Base-by-base conservation (phyloP, 2,113 vertebrate species). In the Nothoprocta pentlandii region DNA sequence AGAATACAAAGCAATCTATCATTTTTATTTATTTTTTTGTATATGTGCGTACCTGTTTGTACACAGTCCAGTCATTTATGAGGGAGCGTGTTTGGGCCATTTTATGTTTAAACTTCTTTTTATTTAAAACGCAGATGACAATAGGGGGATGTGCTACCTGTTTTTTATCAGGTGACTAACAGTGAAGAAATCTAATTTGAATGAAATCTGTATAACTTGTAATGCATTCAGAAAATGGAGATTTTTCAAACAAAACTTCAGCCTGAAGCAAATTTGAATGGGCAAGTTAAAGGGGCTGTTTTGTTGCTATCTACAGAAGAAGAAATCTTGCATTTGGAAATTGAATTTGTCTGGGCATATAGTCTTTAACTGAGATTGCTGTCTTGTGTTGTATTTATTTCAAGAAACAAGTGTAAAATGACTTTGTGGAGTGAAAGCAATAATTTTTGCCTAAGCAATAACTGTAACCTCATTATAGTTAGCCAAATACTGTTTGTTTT, bases 381-480 rank as follows among this genome's bases (percentile, higher is more conserved):
- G 56, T 90, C 78, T 63, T 74, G 44, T 32, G 13, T 54, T 91
- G 9, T 70, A 92, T 96, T 97, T 97, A 95, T 98, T 97, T 97
- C 95, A 96, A 97, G 91, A 97, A 98, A 94, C 80, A 96, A 94
- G 92, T 93, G 91, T 96, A 77, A 97, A 95, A 97, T 97, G 30
- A 96, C 90, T 97, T 96, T 91, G 95, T 96, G 71, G 77, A 97
- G 83, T 97, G 80, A 97, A 96, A 96, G 93, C 92, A 96, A 85
- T 94, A 12, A 93, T 97, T 96, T 97, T 96, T 97, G 77, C 94
- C 95, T 96, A 91, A 96, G 84, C 93, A 94, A 75, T 97, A 96
- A 89, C 84, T 96, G 92, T 95, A 96, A 77, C 87, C 93, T 97
- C 89, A 78, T 97, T 97, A 93, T 92, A 80, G 96, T 97, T 96